phyloP scores from a whole-genome alignment of 2,113 vertebrate genomes.

The Callorhinus ursinus region DNA sequence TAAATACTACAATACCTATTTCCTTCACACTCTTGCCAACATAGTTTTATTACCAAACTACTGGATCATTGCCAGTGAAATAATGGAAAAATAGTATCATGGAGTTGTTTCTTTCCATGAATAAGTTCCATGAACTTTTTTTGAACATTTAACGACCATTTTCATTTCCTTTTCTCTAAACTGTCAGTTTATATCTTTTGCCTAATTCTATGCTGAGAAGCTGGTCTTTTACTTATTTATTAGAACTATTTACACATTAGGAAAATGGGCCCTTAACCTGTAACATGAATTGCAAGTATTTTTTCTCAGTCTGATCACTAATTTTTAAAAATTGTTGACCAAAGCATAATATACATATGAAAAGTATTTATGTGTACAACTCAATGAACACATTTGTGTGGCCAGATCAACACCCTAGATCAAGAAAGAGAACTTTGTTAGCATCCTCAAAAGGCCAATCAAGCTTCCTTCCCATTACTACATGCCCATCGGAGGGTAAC shows the following conservation, averaged over 20 bases:
- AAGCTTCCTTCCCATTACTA: background rate
- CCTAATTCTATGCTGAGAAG: background rate
- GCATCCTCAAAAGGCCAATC: background rate
- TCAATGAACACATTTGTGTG: background rate
- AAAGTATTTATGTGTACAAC: background rate
- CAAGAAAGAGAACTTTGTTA: background rate
- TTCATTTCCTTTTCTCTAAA: slow-evolving; percentile 3
- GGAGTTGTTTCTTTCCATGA: background rate
- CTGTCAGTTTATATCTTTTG: background rate
- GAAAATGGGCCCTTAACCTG: background rate
- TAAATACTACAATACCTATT: background rate
- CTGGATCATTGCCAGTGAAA: background rate
- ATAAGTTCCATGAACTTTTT: background rate
- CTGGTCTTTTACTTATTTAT: background rate
- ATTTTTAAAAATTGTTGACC: background rate
- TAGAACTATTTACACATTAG: background rate
- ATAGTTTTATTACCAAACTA: background rate
- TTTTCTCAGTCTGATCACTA: background rate
- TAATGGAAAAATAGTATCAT: background rate
- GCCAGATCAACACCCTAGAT: background rate
- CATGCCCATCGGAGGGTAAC: background rate
- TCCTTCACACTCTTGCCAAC: background rate
- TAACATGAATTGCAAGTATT: background rate
- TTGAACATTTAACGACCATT: background rate
- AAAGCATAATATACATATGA: background rate